These are phyloP conservation scores for Hiodon tergisus DNA, from an alignment of 2,113 vertebrate species.

Conservation along the genomic window DNA sequence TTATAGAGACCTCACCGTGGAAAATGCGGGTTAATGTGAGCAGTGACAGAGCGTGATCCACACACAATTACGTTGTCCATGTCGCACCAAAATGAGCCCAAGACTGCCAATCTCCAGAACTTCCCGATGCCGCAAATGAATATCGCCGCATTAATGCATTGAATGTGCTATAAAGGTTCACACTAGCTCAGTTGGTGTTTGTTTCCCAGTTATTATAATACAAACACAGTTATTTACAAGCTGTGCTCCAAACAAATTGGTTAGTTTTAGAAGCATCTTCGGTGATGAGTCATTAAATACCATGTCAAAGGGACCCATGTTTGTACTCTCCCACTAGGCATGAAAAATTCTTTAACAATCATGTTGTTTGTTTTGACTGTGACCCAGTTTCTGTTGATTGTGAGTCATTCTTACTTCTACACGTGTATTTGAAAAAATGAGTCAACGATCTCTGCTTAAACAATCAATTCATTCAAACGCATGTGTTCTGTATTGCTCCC, in stretches of 20 bases:
- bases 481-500: background rate
- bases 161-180: too few relatives aligned
- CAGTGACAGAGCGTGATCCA: conserved; percentile 38
- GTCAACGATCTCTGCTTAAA: too few relatives aligned
- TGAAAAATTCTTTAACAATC: conserved; percentile 19
- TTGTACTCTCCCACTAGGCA: background rate
- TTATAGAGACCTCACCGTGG: conserved; percentile 12
- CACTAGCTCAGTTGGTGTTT: too few relatives aligned
- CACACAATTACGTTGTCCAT: conserved; percentile 46
- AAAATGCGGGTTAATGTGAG: conserved; percentile 28
- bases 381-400: conserved; percentile 1
- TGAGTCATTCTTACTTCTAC: conserved; percentile 33
- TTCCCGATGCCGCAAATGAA: background rate
- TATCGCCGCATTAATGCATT: too few relatives aligned
- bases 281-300: background rate
- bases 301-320: background rate
- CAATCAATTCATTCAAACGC: background rate
- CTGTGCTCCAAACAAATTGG: background rate
- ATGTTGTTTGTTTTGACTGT: conserved; percentile 18
- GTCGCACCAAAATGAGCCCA: background rate
- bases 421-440: background rate
- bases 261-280: background rate
- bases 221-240: conserved; percentile 33
- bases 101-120: background rate
- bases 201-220: conserved; percentile 1